These are phyloP conservation scores for Sebastes schlegelii DNA, from an alignment of 2,113 vertebrate species.

Conservation along the genomic window DNA sequence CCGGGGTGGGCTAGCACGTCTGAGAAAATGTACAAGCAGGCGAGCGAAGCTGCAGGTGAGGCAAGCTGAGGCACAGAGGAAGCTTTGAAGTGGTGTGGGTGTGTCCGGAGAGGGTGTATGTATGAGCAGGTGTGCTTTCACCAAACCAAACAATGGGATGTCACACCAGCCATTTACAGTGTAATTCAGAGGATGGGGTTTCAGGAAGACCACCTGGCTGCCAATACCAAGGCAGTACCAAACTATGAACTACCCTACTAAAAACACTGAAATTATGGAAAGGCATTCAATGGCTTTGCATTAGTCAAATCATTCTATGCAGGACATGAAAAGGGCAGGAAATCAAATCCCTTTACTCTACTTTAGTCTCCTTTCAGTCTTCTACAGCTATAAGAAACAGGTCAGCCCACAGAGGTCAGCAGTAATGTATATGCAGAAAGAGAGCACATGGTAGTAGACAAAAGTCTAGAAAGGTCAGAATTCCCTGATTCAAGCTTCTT, in stretches of 20 bases:
- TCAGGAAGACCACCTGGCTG: background rate
- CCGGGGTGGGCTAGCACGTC: background rate
- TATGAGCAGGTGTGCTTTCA: slow-evolving; percentile 4
- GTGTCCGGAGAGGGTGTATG: slow-evolving; percentile 16
- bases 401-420: background rate
- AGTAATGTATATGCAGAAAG: background rate
- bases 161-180: background rate
- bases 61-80: slow-evolving; percentile 14
- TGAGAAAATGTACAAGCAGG: slow-evolving; percentile 30
- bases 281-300: background rate
- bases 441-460: too few species aligned
- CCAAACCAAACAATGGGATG: background rate
- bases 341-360: background rate
- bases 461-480: background rate
- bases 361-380: background rate
- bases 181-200: background rate
- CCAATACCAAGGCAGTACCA: background rate
- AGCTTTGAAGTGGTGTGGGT: slow-evolving; percentile 34
- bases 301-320: background rate
- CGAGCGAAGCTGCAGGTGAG: slow-evolving; percentile 5
- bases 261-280: background rate
- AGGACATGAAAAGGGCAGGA: background rate
- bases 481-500: too few species aligned
- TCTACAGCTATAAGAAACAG: background rate
- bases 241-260: background rate